Evolutionary conservation across 2,113 vertebrate species (phyloP), one percentile per base, ranked within the genome.

Genomic region (Dromiciops gliroides): DNA sequence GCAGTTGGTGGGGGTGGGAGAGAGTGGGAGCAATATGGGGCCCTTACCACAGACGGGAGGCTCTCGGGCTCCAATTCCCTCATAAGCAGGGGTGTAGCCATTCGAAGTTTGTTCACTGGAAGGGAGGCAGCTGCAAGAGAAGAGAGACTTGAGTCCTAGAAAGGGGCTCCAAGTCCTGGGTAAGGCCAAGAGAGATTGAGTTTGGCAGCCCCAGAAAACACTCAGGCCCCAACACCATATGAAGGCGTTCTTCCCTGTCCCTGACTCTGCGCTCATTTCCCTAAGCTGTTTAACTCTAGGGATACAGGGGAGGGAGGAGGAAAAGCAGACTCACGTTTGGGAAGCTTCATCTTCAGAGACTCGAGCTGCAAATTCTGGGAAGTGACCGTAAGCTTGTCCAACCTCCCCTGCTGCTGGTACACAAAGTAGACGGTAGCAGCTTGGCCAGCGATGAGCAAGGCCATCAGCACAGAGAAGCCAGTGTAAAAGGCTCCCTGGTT

Each of bases 371-470:
- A 96, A 14, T 51, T 98, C 93, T 98, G 98, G 0, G 99, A 97
- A 89, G 97, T 99, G 96, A 96, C 98, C 51, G 99, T 98, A 95
- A 99, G 98, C 11, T 97, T 96, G 96, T 97, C 97, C 97, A 99
- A 99, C 98, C 99, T 98, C 95, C 97, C 96, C 4, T 97, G 99
- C 95, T 99, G 99, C 96, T 98, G 97, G 93, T 99, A 98, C 90
- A 99, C 97, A 92, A 99, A 99, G 98, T 99, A 99, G 94, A 99
- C 50, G 0, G 99, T 99, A 97, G 99, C 98, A 8, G 99, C 99
- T 98, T 99, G 99, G 96, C 99, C 99, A 0, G 98, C 99, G 22
- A 99, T 95, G 50, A 99, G 99, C 97, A 99, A 96, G 14, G 98
- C 99, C 9, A 98, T 99, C 98, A 99, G 98, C 93, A 99, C 97